These are phyloP conservation scores for Acrocyrtus sp. DNA, from an alignment of 2,888 invertebrate genomes.

Conservation along the genomic window DNA sequence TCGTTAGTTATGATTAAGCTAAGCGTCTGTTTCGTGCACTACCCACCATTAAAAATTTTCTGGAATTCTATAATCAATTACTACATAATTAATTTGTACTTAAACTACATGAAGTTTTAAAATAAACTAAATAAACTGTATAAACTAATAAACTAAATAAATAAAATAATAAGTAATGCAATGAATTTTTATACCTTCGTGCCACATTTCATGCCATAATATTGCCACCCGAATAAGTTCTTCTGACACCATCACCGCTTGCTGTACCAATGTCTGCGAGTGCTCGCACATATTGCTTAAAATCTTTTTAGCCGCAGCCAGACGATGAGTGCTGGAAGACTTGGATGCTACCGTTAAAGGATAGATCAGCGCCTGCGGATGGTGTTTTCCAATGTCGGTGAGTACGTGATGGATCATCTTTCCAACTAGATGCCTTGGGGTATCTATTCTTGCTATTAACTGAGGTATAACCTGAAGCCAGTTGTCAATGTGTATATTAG, in stretches of 20 bases:
- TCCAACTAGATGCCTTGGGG: slow-evolving; percentile 86
- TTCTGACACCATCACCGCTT: slow-evolving; percentile 95
- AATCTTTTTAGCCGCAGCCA: slow-evolving; percentile 93
- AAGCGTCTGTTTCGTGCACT: too few species aligned
- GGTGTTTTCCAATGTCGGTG: slow-evolving; percentile 96
- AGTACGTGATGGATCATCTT: slow-evolving; percentile 91
- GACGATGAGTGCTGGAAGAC: slow-evolving; percentile 84
- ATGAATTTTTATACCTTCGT: slow-evolving; percentile 81
- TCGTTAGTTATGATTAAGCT: neutral
- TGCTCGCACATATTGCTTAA: slow-evolving; percentile 96
- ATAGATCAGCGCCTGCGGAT: slow-evolving; percentile 97
- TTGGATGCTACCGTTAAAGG: slow-evolving; percentile 98
- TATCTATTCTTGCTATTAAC: slow-evolving; percentile 97
- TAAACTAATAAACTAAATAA: neutral
- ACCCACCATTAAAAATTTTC: too few species aligned
- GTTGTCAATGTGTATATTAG: slow-evolving; percentile 94
- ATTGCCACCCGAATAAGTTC: slow-evolving; percentile 98
- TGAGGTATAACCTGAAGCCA: slow-evolving; percentile 98
- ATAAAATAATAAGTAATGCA: neutral
- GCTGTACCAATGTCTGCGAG: slow-evolving; percentile 89
- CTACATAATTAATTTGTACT: neutral
- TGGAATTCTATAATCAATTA: too few species aligned
- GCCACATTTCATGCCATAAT: slow-evolving; percentile 99
- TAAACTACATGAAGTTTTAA: neutral
- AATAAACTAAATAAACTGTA: neutral